Conservation (phyloP, 1,140 invertebrate species). For the Saccostrea cuccullata region DNA sequence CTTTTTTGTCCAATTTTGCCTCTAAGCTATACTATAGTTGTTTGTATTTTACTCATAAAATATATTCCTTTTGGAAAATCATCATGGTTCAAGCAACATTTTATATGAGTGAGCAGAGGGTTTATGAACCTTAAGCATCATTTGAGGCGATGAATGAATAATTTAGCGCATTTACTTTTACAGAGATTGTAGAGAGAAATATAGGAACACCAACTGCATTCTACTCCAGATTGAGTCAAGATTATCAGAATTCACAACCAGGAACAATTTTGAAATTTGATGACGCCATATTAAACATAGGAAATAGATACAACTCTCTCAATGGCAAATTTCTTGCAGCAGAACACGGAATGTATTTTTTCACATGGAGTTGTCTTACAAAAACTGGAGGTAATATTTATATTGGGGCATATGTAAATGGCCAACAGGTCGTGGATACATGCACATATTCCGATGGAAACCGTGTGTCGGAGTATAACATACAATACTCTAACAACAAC, state of each 20-base stretch:
- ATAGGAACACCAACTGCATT: background rate
- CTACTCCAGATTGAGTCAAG: background rate
- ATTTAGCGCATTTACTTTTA: background rate
- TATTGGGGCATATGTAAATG: background rate
- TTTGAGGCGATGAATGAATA: no score
- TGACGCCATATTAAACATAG: slow-evolving; percentile 19
- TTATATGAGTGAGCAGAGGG: no score
- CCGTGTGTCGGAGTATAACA: no score
- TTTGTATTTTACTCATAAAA: no score
- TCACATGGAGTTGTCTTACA: background rate
- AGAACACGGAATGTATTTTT: background rate
- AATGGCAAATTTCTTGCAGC: background rate
- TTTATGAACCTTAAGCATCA: no score
- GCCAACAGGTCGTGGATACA: background rate
- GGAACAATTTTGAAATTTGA: background rate
- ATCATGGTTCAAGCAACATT: no score
- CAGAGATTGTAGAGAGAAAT: background rate
- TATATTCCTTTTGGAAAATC: no score
- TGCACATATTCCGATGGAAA: background rate
- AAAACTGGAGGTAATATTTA: background rate
- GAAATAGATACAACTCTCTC: background rate
- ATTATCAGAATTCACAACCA: background rate
- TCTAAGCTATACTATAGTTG: no score
- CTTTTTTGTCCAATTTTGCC: no score
- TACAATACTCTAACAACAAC: no score